These are phyloP conservation scores for Zeugodacus cucurbitae DNA, from an alignment of 1,140 invertebrate genomes.

Conservation along the genomic window DNA sequence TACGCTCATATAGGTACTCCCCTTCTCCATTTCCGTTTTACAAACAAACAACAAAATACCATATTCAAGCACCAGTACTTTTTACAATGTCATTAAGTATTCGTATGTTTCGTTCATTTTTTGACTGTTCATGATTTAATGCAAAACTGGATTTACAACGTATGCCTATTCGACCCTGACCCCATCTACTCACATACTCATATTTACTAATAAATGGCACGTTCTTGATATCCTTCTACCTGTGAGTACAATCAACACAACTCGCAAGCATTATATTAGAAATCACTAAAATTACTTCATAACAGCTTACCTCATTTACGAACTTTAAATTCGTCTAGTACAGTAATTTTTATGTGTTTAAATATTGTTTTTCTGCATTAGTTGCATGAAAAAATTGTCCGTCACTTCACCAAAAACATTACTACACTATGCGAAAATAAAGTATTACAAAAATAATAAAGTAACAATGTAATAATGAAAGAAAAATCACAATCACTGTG, in stretches of 20 bases:
- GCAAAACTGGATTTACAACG: neutral
- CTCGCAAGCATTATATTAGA: neutral
- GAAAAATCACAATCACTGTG: conserved; percentile 27
- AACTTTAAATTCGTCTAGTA: conserved; percentile 26
- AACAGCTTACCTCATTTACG: conserved; percentile 18
- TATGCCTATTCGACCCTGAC: neutral
- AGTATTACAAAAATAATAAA: conserved; percentile 37
- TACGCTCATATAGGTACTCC: neutral
- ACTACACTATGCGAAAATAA: conserved; percentile 32
- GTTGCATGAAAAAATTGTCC: conserved; percentile 6
- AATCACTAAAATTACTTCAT: neutral
- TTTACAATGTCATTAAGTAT: neutral
- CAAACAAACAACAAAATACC: neutral
- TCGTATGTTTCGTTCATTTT: neutral
- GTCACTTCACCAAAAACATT: conserved; percentile 16
- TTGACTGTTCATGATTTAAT: neutral
- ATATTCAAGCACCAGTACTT: neutral
- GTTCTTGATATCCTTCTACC: neutral
- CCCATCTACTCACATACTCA: conserved; percentile 1
- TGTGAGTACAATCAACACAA: neutral
- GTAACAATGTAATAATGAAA: conserved; percentile 34
- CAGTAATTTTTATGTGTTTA: neutral
- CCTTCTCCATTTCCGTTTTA: neutral
- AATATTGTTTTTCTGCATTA: neutral
- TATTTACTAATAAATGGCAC: conserved; percentile 11